Percentiles rank a stretch among this genome's conserved stretches.
phyloP scores from a whole-genome alignment of 2,113 vertebrate genomes.

The Ariopsis seemanni region DNA sequence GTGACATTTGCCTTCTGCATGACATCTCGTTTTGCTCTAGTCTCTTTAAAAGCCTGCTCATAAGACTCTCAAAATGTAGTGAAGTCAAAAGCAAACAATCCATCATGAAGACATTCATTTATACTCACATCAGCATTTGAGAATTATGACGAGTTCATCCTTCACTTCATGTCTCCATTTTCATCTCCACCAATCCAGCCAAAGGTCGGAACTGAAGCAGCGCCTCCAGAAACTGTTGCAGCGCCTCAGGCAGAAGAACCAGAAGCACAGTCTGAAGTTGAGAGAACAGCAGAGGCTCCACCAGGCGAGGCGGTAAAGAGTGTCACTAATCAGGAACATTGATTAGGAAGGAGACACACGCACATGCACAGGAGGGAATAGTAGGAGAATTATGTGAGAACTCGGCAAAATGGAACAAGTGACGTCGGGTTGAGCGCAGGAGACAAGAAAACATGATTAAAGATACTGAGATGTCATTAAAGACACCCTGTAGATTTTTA shows the following conservation, averaged over 20 bases:
- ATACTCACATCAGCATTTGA: neutral
- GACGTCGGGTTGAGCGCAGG: neutral
- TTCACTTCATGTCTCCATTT: neutral
- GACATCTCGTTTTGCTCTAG: neutral
- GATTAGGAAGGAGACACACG: neutral
- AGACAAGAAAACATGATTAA: neutral
- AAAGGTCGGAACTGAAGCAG: neutral
- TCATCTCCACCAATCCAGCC: conserved; percentile 3
- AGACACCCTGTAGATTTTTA: no score
- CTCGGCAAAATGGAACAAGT: neutral
- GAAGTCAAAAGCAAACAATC: neutral
- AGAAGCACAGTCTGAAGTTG: neutral
- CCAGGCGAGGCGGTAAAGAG: neutral
- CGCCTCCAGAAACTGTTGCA: neutral
- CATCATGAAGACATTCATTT: neutral
- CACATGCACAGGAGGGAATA: neutral
- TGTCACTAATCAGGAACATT: neutral
- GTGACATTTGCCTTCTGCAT: neutral
- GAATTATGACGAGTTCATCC: no score
- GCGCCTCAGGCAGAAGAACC: neutral
- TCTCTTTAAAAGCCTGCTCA: neutral
- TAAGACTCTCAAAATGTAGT: neutral
- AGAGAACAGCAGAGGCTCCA: neutral
- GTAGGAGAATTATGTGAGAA: neutral
- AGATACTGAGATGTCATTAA: no score